phyloP scores from a whole-genome alignment of 1,140 invertebrate species.

The Pomacea maculata region DNA sequence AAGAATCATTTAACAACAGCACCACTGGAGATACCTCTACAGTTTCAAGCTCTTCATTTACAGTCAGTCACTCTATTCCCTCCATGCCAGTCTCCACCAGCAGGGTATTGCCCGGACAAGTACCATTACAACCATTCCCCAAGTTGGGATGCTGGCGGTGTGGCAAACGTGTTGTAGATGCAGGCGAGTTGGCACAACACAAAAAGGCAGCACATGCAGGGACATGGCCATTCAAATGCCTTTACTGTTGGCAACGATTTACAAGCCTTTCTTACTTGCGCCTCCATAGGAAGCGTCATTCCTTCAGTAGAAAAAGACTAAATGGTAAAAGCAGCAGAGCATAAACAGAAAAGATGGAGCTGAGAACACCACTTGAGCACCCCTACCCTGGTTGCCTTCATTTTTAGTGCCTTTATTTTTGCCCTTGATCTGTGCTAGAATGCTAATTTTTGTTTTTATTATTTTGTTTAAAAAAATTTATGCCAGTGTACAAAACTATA shows the following conservation, averaged over 20 bases:
- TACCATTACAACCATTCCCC: not conserved
- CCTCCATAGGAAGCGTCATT: conserved; percentile 4
- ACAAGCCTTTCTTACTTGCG: conserved; percentile 7
- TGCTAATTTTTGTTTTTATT: not conserved
- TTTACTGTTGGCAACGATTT: conserved; percentile 1
- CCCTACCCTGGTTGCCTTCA: not conserved
- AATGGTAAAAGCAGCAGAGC: not conserved
- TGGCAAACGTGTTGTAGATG: not conserved
- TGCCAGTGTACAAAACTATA: not conserved
- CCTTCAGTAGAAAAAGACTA: not conserved
- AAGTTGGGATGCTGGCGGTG: conserved; percentile 8
- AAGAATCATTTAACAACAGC: not conserved
- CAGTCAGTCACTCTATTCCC: too few species aligned
- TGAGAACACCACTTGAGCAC: too few species aligned
- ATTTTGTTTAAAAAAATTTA: not conserved
- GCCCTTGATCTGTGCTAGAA: not conserved
- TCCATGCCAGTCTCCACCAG: not conserved
- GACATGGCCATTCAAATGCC: not conserved
- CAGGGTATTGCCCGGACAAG: not conserved
- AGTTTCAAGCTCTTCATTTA: not conserved
- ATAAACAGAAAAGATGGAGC: not conserved
- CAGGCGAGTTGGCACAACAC: not conserved
- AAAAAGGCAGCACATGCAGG: conserved; percentile 5
- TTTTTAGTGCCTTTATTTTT: not conserved
- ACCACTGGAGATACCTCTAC: not conserved